Evolutionary conservation across 64 coral and sea anemone species (phyloP), one percentile per base, ranked within the genome.

Genomic region (Exaiptasia diaphana): DNA sequence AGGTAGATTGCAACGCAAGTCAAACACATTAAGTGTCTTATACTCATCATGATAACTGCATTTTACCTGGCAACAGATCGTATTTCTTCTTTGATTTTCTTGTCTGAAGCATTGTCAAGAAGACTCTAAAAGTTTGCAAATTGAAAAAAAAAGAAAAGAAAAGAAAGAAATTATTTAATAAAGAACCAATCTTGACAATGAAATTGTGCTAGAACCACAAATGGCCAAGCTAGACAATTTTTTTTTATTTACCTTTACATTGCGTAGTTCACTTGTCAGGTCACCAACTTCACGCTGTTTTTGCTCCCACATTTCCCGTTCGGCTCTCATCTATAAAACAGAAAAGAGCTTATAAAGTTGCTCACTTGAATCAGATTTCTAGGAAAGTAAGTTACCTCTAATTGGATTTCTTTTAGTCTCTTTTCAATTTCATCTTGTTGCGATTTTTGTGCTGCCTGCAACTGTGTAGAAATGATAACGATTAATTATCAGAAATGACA

Each of bases 231-330:
- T 46, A 15, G 52, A 55, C 18, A 3, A 2, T 35, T 17, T 0
- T 18, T 36, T 4, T 15, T 83, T 39, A 60, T 70, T 89, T 95
- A 95, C 91, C 91, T 86, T 39, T 14, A 95, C 91, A 71, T 89
- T 95, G 75, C 80, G 86, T 56, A 96, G 82, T 75, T 96, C 93
- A 80, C 60, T 90, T 32, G 93, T 85, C 43, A 96, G 76, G 38
- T 96, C 79, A 75, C 93, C 93, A 43, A 96, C 93, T 90, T 96
- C 87, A 39, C 73, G 50, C 60, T 96, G 93, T 68, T 96, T 96
- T 62, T 74, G 40, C 81, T 96, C 93, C 93, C 93, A 96, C 31
- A 85, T 49, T 90, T 96, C 76, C 77, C 93, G 85, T 59, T 96
- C 93, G 15, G 87, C 76, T 53, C 93, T 55, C 93, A 96, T 96